Conservation (phyloP, 1,140 invertebrate genomes). For the Forficula auricularia region DNA sequence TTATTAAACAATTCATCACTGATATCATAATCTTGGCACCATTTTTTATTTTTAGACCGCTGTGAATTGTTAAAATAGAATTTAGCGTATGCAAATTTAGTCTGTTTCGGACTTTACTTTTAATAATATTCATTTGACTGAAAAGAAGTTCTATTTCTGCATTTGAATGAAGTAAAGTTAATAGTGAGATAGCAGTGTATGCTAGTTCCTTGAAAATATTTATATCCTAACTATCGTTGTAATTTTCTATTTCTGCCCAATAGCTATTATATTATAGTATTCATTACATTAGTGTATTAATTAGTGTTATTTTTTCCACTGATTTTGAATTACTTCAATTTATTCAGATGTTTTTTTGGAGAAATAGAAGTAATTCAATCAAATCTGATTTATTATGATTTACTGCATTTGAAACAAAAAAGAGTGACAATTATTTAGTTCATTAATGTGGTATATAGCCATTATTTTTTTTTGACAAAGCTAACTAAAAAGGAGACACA, state of each 20-base stretch:
- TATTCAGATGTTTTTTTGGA: not conserved
- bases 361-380: not conserved
- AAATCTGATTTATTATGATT: not conserved
- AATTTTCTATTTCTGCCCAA: constrained; percentile 6
- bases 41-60: constrained; percentile 1
- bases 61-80: not conserved
- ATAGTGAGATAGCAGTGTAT: not conserved
- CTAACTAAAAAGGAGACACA: not conserved
- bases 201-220: constrained; percentile 9
- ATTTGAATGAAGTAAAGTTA: constrained; percentile 6
- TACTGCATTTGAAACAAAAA: not conserved
- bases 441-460: not conserved
- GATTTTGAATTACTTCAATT: constrained; percentile 3
- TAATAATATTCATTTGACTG: constrained; percentile 7
- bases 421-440: not conserved
- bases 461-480: not conserved
- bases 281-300: not conserved
- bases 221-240: constrained; percentile 3
- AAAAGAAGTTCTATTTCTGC: constrained; percentile 6
- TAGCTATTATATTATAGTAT: constrained; percentile 1
- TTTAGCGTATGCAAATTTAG: not conserved
- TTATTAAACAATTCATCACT: no score
- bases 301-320: constrained; percentile 4
- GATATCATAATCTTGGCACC: no score
- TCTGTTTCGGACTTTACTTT: constrained; percentile 1